phyloP scores from a whole-genome alignment of 2,113 vertebrate genomes.

The Amphiprion percula region DNA sequence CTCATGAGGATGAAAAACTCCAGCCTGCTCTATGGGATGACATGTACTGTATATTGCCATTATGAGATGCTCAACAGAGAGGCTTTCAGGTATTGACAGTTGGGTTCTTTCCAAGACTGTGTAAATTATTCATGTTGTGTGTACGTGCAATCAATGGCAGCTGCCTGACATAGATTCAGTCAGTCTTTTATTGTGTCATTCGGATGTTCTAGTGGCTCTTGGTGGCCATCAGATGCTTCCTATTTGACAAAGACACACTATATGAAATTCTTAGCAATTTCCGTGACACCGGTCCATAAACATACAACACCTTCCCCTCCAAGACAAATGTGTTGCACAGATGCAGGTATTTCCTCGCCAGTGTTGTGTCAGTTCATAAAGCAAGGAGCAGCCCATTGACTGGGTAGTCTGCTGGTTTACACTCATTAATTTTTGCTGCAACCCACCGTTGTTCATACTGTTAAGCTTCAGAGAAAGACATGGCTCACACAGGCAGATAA shows the following conservation, averaged over 20 bases:
- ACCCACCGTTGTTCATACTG: conserved; percentile 38
- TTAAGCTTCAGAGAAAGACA: conserved; percentile 50
- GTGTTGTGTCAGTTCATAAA: conserved; percentile 48
- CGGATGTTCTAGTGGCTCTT: conserved; percentile 40
- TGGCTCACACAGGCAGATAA: conserved; percentile 20
- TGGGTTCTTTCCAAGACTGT: conserved; percentile 70
- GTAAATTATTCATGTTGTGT: conserved; percentile 84
- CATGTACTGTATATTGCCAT: conserved; percentile 55
- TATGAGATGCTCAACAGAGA: conserved; percentile 73
- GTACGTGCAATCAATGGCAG: conserved; percentile 75
- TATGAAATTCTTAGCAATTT: conserved; percentile 44
- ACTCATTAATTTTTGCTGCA: conserved; percentile 49
- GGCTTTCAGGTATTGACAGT: conserved; percentile 84
- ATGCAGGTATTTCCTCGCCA: conserved; percentile 52
- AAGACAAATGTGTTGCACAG: conserved; percentile 60
- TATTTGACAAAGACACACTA: conserved; percentile 55
- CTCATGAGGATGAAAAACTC: conserved; percentile 47
- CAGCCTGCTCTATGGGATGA: conserved; percentile 40
- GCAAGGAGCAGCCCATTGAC: conserved; percentile 32
- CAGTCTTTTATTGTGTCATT: conserved; percentile 66
- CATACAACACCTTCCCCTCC: conserved; percentile 18
- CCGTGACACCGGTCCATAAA: conserved; percentile 16
- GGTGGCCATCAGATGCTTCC: conserved; percentile 42
- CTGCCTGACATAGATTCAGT: conserved; percentile 66
- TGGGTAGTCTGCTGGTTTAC: conserved; percentile 2